A percentile compares a stretch with the other conserved stretches of the same genome.
Evolutionary conservation across 1,140 invertebrate genomes (phyloP).

Genomic region (Coelopa frigida): DNA sequence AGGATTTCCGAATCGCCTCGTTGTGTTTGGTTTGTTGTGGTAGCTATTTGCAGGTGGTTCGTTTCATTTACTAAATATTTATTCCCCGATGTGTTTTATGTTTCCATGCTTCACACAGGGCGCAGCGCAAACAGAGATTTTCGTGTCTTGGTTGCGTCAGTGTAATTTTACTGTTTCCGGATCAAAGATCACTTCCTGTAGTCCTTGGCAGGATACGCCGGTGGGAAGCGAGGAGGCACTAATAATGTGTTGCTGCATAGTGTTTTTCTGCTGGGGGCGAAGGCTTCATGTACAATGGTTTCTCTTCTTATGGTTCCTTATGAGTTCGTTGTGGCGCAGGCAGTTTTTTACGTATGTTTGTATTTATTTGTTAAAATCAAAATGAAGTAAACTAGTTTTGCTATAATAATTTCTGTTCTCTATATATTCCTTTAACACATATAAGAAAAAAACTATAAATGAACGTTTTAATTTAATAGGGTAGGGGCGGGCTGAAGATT

Average conservation of each 20-base stretch:
- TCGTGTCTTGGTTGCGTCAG: conserved; percentile 14
- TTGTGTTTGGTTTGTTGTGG: not conserved
- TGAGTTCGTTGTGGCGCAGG: not conserved
- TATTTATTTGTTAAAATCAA: too few relatives aligned
- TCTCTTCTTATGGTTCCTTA: not conserved
- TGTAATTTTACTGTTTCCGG: conserved; percentile 41
- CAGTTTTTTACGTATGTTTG: too few relatives aligned
- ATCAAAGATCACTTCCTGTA: conserved; percentile 42
- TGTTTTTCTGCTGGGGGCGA: too few relatives aligned
- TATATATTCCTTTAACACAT: too few relatives aligned
- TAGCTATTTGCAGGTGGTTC: conserved; percentile 9
- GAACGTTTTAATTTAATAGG: too few relatives aligned
- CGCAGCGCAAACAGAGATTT: conserved; percentile 8
- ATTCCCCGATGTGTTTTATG: not conserved
- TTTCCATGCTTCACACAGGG: conserved; percentile 3
- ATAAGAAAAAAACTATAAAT: too few relatives aligned
- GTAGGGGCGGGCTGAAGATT: too few relatives aligned
- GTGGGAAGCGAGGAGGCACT: conserved; percentile 27
- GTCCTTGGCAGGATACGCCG: conserved; percentile 35
- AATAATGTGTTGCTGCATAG: conserved; percentile 7
- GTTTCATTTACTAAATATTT: conserved; percentile 6
- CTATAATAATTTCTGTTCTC: too few relatives aligned
- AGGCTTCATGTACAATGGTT: conserved; percentile 7
- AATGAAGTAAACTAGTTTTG: too few relatives aligned
- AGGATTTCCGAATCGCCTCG: too few relatives aligned